phyloP scores from a whole-genome alignment of 2,888 invertebrate species.

The Biston betularia region DNA sequence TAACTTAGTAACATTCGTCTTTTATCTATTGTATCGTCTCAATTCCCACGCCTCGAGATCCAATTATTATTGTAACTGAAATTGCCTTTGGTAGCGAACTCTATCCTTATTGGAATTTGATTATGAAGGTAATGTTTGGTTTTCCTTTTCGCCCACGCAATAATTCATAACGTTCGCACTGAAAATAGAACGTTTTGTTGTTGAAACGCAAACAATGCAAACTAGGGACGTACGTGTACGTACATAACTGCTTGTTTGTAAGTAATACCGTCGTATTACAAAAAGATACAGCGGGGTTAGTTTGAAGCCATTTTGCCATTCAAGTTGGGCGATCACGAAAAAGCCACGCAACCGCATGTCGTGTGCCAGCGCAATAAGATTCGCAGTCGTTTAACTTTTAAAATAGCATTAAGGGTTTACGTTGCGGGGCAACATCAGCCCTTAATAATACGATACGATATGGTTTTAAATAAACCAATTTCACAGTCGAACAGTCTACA shows the following conservation, averaged over 20 bases:
- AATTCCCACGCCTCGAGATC: background rate
- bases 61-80: conserved; percentile 9
- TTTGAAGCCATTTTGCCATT: no score
- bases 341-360: no score
- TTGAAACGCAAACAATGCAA: background rate
- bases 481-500: conserved; percentile 3
- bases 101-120: conserved; percentile 39
- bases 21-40: background rate
- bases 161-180: background rate
- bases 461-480: background rate
- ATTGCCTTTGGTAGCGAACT: conserved; percentile 15
- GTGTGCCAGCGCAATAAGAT: no score
- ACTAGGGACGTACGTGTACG: background rate
- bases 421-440: no score
- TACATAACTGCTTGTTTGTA: no score
- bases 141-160: conserved; percentile 5
- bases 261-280: background rate
- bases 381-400: no score
- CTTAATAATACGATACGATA: no score
- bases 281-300: no score
- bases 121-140: conserved; percentile 12
- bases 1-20: background rate
- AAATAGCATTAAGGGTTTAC: no score
- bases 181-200: background rate
- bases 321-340: no score